Percentiles rank a stretch among this genome's conserved stretches.
Evolutionary conservation across 2,888 invertebrate species (phyloP).

Genomic region (Sminthurides aquaticus): DNA sequence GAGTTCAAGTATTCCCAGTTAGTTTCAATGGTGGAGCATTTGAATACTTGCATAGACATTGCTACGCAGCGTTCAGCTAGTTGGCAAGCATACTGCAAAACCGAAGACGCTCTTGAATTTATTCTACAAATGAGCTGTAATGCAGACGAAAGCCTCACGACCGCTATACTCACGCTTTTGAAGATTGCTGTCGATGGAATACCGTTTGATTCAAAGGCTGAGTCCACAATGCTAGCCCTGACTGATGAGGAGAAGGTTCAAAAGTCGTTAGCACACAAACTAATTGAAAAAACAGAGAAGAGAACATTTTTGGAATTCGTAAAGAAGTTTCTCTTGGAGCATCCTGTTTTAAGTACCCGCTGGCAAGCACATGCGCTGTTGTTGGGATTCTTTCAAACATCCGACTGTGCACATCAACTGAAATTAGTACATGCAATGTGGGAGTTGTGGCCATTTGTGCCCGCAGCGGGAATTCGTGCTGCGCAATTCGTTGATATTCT

Average conservation of each 20-base stretch:
- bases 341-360: constrained; percentile 47
- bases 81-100: constrained; percentile 86
- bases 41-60: constrained; percentile 89
- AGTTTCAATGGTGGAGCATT: constrained; percentile 88
- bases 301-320: constrained; percentile 42
- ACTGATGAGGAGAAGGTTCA: constrained; percentile 41
- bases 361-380: constrained; percentile 91
- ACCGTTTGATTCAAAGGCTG: constrained; percentile 40
- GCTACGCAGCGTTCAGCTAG: constrained; percentile 83
- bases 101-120: constrained; percentile 70
- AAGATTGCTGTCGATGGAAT: constrained; percentile 43
- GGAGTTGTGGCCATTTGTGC: constrained; percentile 43
- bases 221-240: constrained; percentile 39
- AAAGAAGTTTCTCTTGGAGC: constrained; percentile 41
- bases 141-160: constrained; percentile 42
- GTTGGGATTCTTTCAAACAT: constrained; percentile 51
- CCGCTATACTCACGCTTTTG: constrained; percentile 37
- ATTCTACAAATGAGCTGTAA: constrained; percentile 52
- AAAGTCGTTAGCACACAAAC: constrained; percentile 41
- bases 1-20: constrained; percentile 49
- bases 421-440: constrained; percentile 42
- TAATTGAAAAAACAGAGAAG: constrained; percentile 41
- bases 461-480: constrained; percentile 72
- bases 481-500: constrained; percentile 94
- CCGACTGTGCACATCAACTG: constrained; percentile 40